Base-by-base conservation (phyloP, 2,113 vertebrate genomes). In the Pterophyllum scalare region DNA sequence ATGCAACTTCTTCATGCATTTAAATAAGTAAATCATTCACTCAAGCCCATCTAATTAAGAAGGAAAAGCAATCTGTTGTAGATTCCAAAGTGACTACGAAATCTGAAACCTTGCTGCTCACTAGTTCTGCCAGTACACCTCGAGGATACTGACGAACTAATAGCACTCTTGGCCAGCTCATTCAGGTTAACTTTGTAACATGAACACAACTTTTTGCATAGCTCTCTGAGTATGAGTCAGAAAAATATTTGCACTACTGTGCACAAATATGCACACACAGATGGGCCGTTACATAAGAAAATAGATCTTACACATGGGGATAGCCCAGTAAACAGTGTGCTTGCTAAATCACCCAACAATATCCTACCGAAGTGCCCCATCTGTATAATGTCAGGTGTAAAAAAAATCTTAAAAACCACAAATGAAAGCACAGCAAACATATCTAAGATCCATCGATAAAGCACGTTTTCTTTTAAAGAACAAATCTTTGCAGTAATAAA, bases 251-350 rank as follows among this genome's bases (percentile, higher is more conserved):
- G 65, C 57, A 54, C 46, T 17, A 6, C 19, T 43, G 56, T 54
- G 38, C 24, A 1, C 11, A 43, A 52, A 54, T 26, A 75, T 20
- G 54, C n/a, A 13, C 59, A 76, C 40, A 62, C 49, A 84, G 20
- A 88, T 77, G 40, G 22, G 75, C 10, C 11, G 65, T 93, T 91
- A 80, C 17, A 26, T 87, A 89, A 85, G 61, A 20, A 67, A 7
- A 59, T 14, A 62, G 58, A 75, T 74, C 28, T 72, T 17, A 70
- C 46, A 74, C 35, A 15, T 49, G 4, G 52, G 72, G 24, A 83
- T 38, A 83, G 65, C 58, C 65, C 78, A 54, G 60, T 24, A 33
- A 76, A 74, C 62, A 10, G 0, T 8, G 40, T 13, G 26, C 83
- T 43, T 85, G 43, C 57, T 74, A 62, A 59, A 67, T 76, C 49